Conservation (phyloP, 2,113 vertebrate species). For the Gambusia affinis region DNA sequence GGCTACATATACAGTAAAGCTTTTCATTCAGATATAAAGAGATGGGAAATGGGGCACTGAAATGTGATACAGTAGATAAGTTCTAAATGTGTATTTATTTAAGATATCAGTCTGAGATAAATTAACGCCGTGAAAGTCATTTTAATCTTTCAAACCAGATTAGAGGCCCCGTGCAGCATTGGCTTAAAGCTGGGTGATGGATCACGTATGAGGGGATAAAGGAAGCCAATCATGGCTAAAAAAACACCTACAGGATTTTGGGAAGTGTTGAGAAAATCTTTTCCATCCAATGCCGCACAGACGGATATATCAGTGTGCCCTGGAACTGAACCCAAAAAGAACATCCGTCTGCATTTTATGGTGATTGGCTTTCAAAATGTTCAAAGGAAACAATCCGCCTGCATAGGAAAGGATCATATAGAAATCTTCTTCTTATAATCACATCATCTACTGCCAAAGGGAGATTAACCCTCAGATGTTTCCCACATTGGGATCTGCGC, state of each 20-base stretch:
- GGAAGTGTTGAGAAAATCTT: slow-evolving; percentile 47
- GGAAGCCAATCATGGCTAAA: slow-evolving; percentile 55
- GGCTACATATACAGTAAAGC: slow-evolving; percentile 43
- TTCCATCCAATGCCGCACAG: slow-evolving; percentile 19
- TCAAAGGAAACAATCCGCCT: slow-evolving; percentile 41
- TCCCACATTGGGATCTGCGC: neutral
- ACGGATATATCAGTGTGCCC: slow-evolving; percentile 37
- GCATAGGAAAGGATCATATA: slow-evolving; percentile 20
- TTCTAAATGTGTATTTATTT: slow-evolving; percentile 61
- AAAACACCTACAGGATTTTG: slow-evolving; percentile 55
- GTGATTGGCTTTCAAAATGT: slow-evolving; percentile 40
- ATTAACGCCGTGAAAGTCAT: slow-evolving; percentile 59
- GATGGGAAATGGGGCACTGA: slow-evolving; percentile 35
- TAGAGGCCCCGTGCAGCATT: slow-evolving; percentile 44
- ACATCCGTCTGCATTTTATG: slow-evolving; percentile 45
- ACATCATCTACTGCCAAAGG: slow-evolving; percentile 9
- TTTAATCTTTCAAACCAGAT: slow-evolving; percentile 68
- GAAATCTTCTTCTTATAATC: slow-evolving; percentile 24
- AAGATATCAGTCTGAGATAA: slow-evolving; percentile 57
- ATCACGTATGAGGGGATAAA: slow-evolving; percentile 49
- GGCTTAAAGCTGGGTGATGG: slow-evolving; percentile 29
- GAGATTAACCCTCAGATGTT: slow-evolving; percentile 14
- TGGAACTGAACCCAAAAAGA: slow-evolving; percentile 40
- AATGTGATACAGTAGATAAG: slow-evolving; percentile 38
- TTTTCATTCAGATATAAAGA: slow-evolving; percentile 43